Evolutionary conservation across 2,888 invertebrate species (phyloP), one percentile per base, ranked within the genome.

Genomic region (Sesamia inferens): DNA sequence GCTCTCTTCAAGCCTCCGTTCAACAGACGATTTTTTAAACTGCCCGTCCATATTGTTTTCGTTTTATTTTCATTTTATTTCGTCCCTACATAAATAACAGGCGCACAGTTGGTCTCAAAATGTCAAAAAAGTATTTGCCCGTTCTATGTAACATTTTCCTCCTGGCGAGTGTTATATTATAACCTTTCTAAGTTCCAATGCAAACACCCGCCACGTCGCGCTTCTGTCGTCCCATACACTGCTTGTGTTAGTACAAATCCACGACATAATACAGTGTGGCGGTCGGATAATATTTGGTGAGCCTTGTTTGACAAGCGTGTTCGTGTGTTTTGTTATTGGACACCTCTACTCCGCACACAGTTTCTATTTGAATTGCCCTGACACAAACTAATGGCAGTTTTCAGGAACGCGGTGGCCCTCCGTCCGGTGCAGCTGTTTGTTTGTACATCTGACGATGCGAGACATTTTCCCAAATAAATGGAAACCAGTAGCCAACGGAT

Each of bases 321-420:
- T 93, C 93, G 93, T 94, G 91, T 93, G 94, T 92, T 94, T 93
- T 94, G 95, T 94, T 91, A 95, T 93, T 94, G 95, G 94, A 95
- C 94, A 96, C 95, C 94, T 94, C 92, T 88, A 93, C 93, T 93
- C 90, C 89, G 90, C 90, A 93, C 90, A 93, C 93, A 93, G 89
- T 93, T 91, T 91, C 92, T 94, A 90, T 95, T 95, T 94, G 93
- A 87, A 89, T 91, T 93, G 92, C 90, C 88, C 88, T 92, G 92
- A 92, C 92, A 91, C 88, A 88, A 88, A 87, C 91, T 88, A 89
- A 86, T 90, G 90, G 89, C 88, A 90, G 89, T 92, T 93, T 94
- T 93, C 91, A 90, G 92, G 91, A 91, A 91, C 85, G 81, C 88
- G 88, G 89, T 88, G 86, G 88, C 86, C 87, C 82, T 76, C 78